Evolutionary conservation across 2,888 invertebrate species (phyloP), one percentile per base, ranked within the genome.

Genomic region (Lasius platythorax): DNA sequence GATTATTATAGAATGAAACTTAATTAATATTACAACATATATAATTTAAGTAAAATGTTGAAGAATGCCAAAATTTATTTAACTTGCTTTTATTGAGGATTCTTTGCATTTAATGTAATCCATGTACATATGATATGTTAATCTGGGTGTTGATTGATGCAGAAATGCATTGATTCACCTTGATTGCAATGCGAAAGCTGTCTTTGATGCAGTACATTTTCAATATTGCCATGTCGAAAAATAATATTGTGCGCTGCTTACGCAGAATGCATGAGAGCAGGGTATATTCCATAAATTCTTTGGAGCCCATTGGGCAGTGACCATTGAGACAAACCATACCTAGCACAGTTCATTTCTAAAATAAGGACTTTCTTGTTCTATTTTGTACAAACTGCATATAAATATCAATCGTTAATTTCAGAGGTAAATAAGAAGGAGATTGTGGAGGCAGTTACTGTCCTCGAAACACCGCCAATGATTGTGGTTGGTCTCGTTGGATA

Each of bases 381-480:
- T 61, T 66, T 37, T 23, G 46, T 56, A 81, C 15, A 23, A 53
- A n/a, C 1, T 53, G n/a, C 8, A 2, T 76, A 56, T 56, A 78
- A 67, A 64, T 85, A 23, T 67, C 37, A 70, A 28, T 28, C 30
- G 1, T 43, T 28, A 79, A 84, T 92, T 79, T 58, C 95, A 99
- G 99, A 99, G 97, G 98, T 99, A 88, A 99, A 99, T 96, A 99
- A 99, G 96, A 99, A 99, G 96, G 99, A 99, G 96, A 99, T 99
- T 85, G 99, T 99, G 37, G 99, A 99, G 95, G 99, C 99, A 67
- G 99, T 99, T 2, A 99, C 99, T 40, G 97, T 99, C 93, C 96
- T 99, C 92, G 99, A 99, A 96, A 98, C 99, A 3, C 99, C 99
- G 83, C 99, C 99, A 61, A 98, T 99, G 98, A 97, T 99, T 86